Conservation (phyloP, 2,797 vertebrate species). For the Scarus forsteni region DNA sequence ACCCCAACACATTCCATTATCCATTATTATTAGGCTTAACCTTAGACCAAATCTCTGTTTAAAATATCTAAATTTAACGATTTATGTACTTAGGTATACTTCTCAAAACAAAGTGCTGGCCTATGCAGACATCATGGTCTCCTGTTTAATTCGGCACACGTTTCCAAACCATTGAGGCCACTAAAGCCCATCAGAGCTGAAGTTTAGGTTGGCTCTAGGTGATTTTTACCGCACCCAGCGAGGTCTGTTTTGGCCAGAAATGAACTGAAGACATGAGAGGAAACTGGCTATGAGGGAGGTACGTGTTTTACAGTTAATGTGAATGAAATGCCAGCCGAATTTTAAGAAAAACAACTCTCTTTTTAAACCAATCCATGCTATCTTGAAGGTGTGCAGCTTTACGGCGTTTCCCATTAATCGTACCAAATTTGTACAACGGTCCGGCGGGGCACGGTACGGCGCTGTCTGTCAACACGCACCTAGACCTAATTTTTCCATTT, state of each 20-base stretch:
- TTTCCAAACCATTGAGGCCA: too few species aligned
- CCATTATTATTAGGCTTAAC: neutral
- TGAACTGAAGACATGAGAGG: neutral
- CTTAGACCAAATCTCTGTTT: conserved; percentile 25
- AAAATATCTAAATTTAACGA: conserved; percentile 6
- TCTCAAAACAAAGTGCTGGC: neutral
- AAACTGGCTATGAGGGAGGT: neutral
- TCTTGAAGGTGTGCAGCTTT: conserved; percentile 12
- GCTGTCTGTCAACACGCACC: conserved; percentile 9
- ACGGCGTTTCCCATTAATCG: neutral
- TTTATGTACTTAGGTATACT: neutral
- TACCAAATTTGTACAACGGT: conserved; percentile 1
- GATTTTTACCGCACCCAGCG: neutral
- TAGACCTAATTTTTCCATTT: neutral
- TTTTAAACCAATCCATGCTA: neutral
- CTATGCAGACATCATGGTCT: neutral
- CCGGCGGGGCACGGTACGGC: conserved; percentile 10
- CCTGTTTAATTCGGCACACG: neutral
- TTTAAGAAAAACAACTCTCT: neutral
- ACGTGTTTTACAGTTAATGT: neutral
- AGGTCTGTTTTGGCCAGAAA: neutral
- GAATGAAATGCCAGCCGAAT: neutral
- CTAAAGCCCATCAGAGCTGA: neutral
- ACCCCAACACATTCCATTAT: conserved; percentile 17
- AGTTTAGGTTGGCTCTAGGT: neutral